These are phyloP conservation scores for Leucopsar rothschildi DNA, from an alignment of 2,113 vertebrate species.

Conservation along the genomic window DNA sequence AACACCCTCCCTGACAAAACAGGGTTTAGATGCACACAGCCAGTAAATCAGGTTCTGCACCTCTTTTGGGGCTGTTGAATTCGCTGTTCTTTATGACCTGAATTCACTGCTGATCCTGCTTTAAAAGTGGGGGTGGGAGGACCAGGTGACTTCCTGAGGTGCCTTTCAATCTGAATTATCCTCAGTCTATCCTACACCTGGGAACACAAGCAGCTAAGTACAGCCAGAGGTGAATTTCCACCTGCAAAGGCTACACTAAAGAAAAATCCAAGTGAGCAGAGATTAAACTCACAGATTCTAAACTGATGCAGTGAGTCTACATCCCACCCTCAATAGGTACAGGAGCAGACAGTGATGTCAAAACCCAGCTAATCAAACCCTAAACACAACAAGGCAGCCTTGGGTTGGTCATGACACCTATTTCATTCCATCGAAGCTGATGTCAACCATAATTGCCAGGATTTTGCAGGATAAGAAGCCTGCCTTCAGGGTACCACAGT, in stretches of 20 bases:
- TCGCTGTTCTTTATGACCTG: neutral
- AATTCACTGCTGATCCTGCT: neutral
- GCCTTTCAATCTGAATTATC: neutral
- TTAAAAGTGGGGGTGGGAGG: neutral
- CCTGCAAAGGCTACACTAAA: neutral
- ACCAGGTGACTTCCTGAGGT: neutral
- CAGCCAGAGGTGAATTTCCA: neutral
- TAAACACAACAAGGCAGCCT: neutral
- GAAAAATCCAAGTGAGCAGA: neutral
- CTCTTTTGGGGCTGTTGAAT: neutral
- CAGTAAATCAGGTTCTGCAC: neutral
- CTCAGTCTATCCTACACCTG: fast-evolving
- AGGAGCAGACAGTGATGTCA: neutral
- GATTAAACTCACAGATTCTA: neutral
- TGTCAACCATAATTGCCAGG: neutral
- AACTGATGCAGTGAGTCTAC: neutral
- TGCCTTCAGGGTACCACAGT: neutral
- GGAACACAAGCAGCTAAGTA: neutral
- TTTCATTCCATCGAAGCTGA: neutral
- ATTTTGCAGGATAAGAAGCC: neutral
- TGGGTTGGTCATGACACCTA: neutral
- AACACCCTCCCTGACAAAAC: neutral
- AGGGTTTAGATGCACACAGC: neutral
- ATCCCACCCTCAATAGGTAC: neutral
- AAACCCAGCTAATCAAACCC: neutral